Evolutionary conservation across 2,113 vertebrate species (phyloP), one percentile per base, ranked within the genome.

Genomic region (Alectura lathami): DNA sequence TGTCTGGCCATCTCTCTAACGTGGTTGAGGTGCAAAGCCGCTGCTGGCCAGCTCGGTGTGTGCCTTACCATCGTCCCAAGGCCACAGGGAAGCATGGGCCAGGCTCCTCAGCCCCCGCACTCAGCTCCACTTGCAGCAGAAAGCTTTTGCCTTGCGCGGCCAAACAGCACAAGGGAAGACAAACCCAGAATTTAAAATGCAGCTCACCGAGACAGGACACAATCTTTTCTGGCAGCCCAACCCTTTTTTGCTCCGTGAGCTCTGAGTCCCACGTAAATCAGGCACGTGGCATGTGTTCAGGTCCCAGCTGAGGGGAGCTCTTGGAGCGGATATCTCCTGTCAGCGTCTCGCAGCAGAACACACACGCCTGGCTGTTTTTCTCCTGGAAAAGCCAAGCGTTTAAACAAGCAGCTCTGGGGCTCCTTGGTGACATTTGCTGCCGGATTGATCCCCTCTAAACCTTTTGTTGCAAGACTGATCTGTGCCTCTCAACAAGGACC

Each of bases 401-500:
- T 45, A 2, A 26, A 62, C 3, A 53, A 76, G 47, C 89, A 73
- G 59, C 40, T 2, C 53, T 4, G 75, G 5, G 64, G 75, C 66
- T 29, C 93, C 30, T 9, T 1, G 9, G 81, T 1, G 92, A 89
- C 17, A 0, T 24, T 4, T 43, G 24, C 62, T 73, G 42, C 53
- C 66, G 0, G 1, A 14, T 9, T 3, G 1, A 29, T 32, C 40
- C 36, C 42, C 74, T 34, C 36, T 1, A 40, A 73, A 51, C 34
- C 0, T 17, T 38, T 3, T 10, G 57, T 14, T 26, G 27, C 11
- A 1, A 8, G 21, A 27, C 30, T 1, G 50, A 11, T 22, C 18
- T 1, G 6, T 1, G 66, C 1, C 53, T n/a, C 0, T 1, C 2
- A 20, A 4, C 1, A 16, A 4, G 1, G 2, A 6, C 11, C 73